Conservation (phyloP, 92 coral and sea anemone species). For the Meandrina meandrites region DNA sequence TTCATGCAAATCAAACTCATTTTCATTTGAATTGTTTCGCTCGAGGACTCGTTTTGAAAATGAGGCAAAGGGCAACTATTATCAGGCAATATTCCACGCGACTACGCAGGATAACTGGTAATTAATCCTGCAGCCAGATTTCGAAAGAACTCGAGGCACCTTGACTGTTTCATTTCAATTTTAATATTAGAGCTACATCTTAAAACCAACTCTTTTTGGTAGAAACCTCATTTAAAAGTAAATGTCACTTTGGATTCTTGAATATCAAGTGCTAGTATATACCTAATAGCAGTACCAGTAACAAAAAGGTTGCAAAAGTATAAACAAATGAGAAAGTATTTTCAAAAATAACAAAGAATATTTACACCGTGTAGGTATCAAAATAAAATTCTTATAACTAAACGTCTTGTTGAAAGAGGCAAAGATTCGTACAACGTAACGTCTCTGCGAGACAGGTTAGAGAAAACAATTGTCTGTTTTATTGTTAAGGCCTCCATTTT, state of each 20-base stretch:
- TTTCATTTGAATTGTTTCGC: too few species aligned
- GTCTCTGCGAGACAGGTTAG: not conserved
- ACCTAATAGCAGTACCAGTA: not conserved
- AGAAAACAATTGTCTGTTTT: too few species aligned
- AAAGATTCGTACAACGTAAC: not conserved
- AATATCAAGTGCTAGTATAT: not conserved
- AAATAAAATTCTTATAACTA: not conserved
- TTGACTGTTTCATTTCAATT: too few species aligned
- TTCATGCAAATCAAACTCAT: too few species aligned
- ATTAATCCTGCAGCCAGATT: too few species aligned
- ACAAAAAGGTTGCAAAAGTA: not conserved
- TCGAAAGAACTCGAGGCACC: too few species aligned
- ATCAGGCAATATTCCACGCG: too few species aligned
- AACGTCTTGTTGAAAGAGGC: not conserved
- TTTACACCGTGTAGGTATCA: not conserved
- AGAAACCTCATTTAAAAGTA: not conserved
- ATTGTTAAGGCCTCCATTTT: not conserved
- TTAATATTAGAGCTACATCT: not conserved
- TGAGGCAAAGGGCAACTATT: too few species aligned
- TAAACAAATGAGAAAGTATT: not conserved
- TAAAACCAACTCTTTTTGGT: not conserved
- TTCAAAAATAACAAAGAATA: not conserved
- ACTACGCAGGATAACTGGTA: too few species aligned
- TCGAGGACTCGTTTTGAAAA: too few species aligned
- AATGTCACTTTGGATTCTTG: too few species aligned